Evolutionary conservation across 2,797 vertebrate genomes (phyloP).

Genomic region (Scleropages formosus): DNA sequence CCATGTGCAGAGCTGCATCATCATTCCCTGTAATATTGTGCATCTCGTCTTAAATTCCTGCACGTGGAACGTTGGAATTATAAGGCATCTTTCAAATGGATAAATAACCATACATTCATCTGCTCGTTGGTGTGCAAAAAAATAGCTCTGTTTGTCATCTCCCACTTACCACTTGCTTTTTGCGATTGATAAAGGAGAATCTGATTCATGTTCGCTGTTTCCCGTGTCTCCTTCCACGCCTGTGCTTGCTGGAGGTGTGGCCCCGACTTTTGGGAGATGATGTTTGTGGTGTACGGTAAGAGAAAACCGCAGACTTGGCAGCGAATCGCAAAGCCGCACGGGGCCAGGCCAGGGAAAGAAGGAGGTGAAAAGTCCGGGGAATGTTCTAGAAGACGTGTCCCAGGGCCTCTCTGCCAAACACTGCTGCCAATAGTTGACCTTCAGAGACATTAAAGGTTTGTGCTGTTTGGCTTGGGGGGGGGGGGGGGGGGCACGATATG

Average conservation of each 20-base stretch:
- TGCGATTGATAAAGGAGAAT: no score
- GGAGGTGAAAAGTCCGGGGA: neutral
- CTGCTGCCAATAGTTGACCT: neutral
- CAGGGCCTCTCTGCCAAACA: neutral
- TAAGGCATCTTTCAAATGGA: no score
- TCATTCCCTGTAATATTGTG: neutral
- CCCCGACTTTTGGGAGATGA: neutral
- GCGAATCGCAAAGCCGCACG: neutral
- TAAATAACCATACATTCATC: neutral
- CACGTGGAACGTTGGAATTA: neutral
- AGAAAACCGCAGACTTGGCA: neutral
- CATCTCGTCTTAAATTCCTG: no score
- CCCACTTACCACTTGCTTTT: no score
- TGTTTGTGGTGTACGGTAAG: neutral
- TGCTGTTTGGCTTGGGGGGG: neutral
- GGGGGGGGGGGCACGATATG: neutral
- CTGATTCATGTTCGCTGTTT: no score
- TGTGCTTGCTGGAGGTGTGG: neutral
- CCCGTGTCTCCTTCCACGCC: neutral
- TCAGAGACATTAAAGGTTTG: neutral
- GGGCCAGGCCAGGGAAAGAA: neutral
- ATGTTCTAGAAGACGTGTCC: constrained; percentile 3
- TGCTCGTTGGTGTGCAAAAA: no score
- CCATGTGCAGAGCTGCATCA: neutral
- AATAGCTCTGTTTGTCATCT: no score